Percentiles rank a stretch among this genome's conserved stretches.
Evolutionary conservation across 1,140 invertebrate genomes (phyloP).

Genomic region (Conopomorpha cramerella): DNA sequence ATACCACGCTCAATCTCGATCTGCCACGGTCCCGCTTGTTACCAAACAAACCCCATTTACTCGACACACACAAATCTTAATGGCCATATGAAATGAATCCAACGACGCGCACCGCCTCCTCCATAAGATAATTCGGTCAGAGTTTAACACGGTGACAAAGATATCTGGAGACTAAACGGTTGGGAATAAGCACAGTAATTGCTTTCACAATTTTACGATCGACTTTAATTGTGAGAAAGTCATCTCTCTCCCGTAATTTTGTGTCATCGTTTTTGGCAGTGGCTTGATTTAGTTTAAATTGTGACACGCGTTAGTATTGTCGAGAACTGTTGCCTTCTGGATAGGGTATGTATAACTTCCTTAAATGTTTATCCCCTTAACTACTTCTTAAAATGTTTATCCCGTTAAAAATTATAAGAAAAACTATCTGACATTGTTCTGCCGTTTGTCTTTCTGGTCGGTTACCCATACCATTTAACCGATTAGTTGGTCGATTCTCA

Average conservation of each 20-base stretch:
- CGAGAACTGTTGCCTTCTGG: too few species aligned
- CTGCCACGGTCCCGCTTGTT: slow-evolving; percentile 37
- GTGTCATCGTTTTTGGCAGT: slow-evolving; percentile 28
- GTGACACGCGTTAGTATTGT: slow-evolving; percentile 2
- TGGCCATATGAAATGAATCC: slow-evolving; percentile 49
- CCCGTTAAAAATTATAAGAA: too few species aligned
- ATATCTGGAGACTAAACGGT: slow-evolving; percentile 31
- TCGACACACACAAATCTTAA: slow-evolving; percentile 35
- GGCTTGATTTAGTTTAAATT: slow-evolving; percentile 20
- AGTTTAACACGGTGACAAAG: slow-evolving; percentile 56
- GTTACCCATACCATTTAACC: too few species aligned
- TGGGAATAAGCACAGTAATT: slow-evolving; percentile 28
- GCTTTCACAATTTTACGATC: slow-evolving; percentile 45
- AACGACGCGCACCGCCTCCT: slow-evolving; percentile 45
- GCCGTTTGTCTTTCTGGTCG: too few species aligned
- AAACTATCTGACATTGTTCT: too few species aligned
- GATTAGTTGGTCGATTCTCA: too few species aligned
- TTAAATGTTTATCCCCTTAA: too few species aligned
- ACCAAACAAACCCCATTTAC: slow-evolving; percentile 24
- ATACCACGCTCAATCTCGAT: slow-evolving; percentile 39
- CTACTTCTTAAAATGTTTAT: too few species aligned
- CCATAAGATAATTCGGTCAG: slow-evolving; percentile 48
- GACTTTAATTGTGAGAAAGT: slow-evolving; percentile 40
- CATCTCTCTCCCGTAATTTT: too few species aligned
- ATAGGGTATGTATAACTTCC: too few species aligned